Base-by-base conservation (phyloP, 2,888 invertebrate species). In the Octodonta nipae region DNA sequence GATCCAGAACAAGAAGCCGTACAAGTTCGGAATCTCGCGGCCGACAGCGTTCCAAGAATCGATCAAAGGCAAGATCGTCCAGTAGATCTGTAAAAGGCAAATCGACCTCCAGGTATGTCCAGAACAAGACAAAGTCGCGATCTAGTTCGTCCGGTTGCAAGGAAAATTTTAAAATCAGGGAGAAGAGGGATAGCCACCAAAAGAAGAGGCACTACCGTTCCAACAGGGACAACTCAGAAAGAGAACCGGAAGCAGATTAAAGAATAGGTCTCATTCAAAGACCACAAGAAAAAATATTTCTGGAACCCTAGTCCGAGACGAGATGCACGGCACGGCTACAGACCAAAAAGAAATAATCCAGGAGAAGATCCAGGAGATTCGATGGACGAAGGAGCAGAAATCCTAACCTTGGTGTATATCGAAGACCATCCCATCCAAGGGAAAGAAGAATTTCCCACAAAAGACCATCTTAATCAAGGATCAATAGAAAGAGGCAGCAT, bases 161-260 rank as follows among this genome's bases (percentile, higher is more conserved):
- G 42, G 54, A 55, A 37, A 73, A 75, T 46, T 78, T 79, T 54
- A 78, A 78, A 55, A 75, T 79, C 42, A 65, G 77, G 50, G 68
- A 84, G 65, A 79, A 86, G 64, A 75, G 79, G 61, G 70, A 84
- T 61, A 70, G 86, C 60, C 73, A 82, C 7, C 87, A 88, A 56
- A 85, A 85, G 56, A 88, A 88, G 54, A 73, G 89, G 6, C 87
- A 88, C 43, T 89, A 89, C 55, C 72, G 87, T 15, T 85, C 83
- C 33, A 86, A 87, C 54, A 78, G 83, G 36, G 84, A 84, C 52
- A 84, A 56, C 38, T 53, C 54, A 3, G 54, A 53, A 36, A 54
- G 53, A 36, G 54, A 55, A 34, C 44, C 46, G 22, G 54, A 64
- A 55, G 64, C 20, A 61, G 52, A 26, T 55, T 47, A 49, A 37